Evolutionary conservation across 2,113 vertebrate genomes (phyloP), one percentile per base, ranked within the genome.

Genomic region (Strix uralensis): DNA sequence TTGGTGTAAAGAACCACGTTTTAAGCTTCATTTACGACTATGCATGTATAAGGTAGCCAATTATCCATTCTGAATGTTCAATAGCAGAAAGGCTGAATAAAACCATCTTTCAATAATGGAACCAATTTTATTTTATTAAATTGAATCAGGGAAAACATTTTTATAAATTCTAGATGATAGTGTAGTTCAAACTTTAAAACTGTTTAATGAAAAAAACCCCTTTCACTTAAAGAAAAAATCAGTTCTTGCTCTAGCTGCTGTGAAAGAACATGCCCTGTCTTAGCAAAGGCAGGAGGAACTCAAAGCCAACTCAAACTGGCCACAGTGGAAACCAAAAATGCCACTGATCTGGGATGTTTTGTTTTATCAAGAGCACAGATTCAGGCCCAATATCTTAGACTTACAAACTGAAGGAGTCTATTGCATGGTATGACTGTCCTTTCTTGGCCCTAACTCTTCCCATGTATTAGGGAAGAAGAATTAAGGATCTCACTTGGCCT

Each of bases 11-110:
- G 95, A 91, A 77, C 78, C 75, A 94, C 4, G 8, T 92, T 96
- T 96, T 94, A 97, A 95, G 90, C 82, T 95, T 97, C 90, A 86
- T 94, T 95, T 97, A 95, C 8, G 10, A 87, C 70, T 90, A 51
- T 96, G 81, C 94, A 51, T 87, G 81, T 80, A 93, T 90, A 90
- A 96, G 71, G 71, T 84, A 93, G 86, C 51, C 95, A 96, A 36
- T 97, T 95, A 96, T 81, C 58, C 57, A 80, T 73, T 82, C 81
- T 84, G 84, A 91, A 9, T 63, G 40, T 81, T 96, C 86, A 71
- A 40, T 18, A 84, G 70, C 81, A 85, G 73, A 75, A 70, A 94
- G 70, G 40, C 78, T 84, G 79, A 96, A 96, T 94, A 75, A 93
- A 94, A 42, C 72, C 5, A 1, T 44, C 40, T 92, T 69, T 91